phyloP scores from a whole-genome alignment of 2,888 invertebrate genomes.

The Lepetodrilus schrolli region DNA sequence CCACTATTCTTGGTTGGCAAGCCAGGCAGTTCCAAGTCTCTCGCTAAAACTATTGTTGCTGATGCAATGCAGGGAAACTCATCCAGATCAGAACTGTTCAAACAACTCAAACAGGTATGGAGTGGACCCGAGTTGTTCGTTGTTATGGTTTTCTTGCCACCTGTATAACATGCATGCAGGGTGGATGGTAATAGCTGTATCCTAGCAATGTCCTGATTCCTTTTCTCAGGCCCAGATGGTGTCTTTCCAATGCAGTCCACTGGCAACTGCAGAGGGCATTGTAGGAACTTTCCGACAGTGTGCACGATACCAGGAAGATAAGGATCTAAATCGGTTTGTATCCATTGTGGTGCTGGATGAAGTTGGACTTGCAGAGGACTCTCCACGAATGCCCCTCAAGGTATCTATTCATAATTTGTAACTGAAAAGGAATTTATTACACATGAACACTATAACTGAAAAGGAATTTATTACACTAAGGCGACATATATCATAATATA shows the following conservation, averaged over 20 bases:
- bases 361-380: constrained; percentile 72
- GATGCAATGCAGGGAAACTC: constrained; percentile 72
- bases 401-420: constrained; percentile 47
- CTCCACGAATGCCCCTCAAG: constrained; percentile 72
- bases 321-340: constrained; percentile 63
- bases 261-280: constrained; percentile 70
- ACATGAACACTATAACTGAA: no score
- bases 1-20: constrained; percentile 74
- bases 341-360: constrained; percentile 73
- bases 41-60: constrained; percentile 72
- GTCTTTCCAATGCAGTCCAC: constrained; percentile 72
- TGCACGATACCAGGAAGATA: constrained; percentile 67
- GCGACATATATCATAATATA: no score
- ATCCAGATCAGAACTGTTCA: constrained; percentile 62
- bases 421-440: no score
- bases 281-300: constrained; percentile 68
- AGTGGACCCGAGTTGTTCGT: no score
- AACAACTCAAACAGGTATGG: constrained; percentile 64
- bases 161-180: no score
- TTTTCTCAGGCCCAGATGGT: constrained; percentile 72
- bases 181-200: no score
- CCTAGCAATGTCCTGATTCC: no score
- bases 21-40: constrained; percentile 74
- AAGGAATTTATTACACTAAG: no score
- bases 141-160: no score